Percentiles rank a stretch among this genome's conserved stretches.
These are phyloP conservation scores for Agriotes lineatus DNA, from an alignment of 2,888 invertebrate species.

Conservation along the genomic window DNA sequence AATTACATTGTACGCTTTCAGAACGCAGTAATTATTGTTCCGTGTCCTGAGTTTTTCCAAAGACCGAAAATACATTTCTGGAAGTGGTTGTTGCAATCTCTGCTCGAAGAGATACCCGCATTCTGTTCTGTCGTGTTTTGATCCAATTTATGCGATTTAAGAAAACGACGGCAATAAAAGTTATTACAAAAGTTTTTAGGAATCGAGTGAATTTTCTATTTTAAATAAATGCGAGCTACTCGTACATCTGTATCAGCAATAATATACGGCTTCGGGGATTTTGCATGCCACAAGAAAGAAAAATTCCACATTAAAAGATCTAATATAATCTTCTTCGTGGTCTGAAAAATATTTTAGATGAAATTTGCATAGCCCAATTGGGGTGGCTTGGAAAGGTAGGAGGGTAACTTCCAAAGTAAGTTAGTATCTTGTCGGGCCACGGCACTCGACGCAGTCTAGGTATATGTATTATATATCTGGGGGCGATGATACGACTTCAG, in stretches of 20 bases:
- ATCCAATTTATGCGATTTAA: slow-evolving; percentile 13
- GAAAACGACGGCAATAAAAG: neutral
- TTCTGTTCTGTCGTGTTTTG: neutral
- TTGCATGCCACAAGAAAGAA: slow-evolving; percentile 26
- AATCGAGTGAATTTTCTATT: slow-evolving; percentile 11
- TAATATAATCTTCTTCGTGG: slow-evolving; percentile 42
- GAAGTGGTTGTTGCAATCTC: slow-evolving; percentile 1
- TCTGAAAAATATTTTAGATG: slow-evolving; percentile 41
- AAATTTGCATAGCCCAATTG: slow-evolving; percentile 44
- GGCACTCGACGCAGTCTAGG: slow-evolving; percentile 43
- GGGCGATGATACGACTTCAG: slow-evolving; percentile 49
- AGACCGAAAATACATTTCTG: slow-evolving; percentile 1
- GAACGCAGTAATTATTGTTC: slow-evolving; percentile 23
- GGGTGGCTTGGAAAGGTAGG: slow-evolving; percentile 41
- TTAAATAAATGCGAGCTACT: slow-evolving; percentile 22
- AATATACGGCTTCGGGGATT: slow-evolving; percentile 29
- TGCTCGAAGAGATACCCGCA: neutral
- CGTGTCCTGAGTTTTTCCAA: neutral
- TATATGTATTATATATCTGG: slow-evolving; percentile 47
- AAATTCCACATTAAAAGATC: slow-evolving; percentile 39
- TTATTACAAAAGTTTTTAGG: slow-evolving; percentile 5
- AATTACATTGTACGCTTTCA: slow-evolving; percentile 23
- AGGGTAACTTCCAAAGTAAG: slow-evolving; percentile 43
- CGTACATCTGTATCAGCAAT: slow-evolving; percentile 23
- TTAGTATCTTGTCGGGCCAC: slow-evolving; percentile 44